phyloP scores from a whole-genome alignment of 2,797 vertebrate genomes.

The Channa striata region DNA sequence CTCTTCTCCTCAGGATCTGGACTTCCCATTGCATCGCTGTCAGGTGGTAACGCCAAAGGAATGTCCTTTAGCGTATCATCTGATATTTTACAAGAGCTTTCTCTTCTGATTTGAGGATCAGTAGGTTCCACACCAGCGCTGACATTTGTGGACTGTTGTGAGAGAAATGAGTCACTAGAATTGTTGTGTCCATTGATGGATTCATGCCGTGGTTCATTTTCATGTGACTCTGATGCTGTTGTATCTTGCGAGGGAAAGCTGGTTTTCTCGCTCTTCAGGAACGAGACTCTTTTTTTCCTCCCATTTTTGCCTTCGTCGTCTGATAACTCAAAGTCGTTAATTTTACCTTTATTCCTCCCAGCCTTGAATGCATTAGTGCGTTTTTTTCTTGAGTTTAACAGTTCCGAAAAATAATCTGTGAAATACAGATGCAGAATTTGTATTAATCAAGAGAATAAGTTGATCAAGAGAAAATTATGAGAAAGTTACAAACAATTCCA shows the following conservation, averaged over 20 bases:
- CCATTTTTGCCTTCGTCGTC: conserved; percentile 82
- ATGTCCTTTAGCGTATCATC: conserved; percentile 62
- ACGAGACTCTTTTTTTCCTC: conserved; percentile 81
- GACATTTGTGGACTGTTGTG: conserved; percentile 35
- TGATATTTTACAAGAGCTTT: conserved; percentile 49
- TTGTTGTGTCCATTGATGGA: not conserved
- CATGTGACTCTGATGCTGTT: conserved; percentile 12
- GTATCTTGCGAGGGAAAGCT: conserved; percentile 24
- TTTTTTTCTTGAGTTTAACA: conserved; percentile 78
- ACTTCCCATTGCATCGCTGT: conserved; percentile 51
- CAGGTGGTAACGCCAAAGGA: conserved; percentile 56
- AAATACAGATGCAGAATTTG: conserved; percentile 19
- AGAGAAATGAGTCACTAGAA: conserved; percentile 36
- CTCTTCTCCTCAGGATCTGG: conserved; percentile 39
- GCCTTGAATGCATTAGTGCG: conserved; percentile 64
- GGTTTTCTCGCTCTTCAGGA: conserved; percentile 82
- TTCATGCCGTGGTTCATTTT: conserved; percentile 17
- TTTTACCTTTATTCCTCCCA: conserved; percentile 73
- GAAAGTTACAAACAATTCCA: not conserved
- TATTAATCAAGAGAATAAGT: not conserved
- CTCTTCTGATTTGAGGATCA: conserved; percentile 28
- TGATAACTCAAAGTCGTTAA: conserved; percentile 82
- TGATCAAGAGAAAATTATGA: not conserved
- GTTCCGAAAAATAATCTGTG: conserved; percentile 80
- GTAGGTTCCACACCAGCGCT: conserved; percentile 23